Percentiles rank a stretch among this genome's conserved stretches.
phyloP scores from a whole-genome alignment of 2,113 vertebrate species.

The Melanotaenia duboulayi region DNA sequence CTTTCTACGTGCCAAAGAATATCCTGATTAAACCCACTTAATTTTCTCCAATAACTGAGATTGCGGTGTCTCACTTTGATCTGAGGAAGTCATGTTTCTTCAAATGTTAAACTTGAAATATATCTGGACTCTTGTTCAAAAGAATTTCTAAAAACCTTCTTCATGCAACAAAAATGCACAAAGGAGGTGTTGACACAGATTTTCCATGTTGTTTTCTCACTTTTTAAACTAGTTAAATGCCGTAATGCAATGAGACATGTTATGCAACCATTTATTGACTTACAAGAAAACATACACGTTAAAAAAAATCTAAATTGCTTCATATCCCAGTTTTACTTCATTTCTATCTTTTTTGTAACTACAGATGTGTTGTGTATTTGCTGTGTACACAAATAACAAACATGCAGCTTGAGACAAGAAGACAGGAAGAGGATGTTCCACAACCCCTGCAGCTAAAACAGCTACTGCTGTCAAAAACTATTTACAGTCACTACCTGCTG shows the following conservation, averaged over 20 bases:
- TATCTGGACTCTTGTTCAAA: too few relatives aligned
- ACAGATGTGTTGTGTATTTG: background rate
- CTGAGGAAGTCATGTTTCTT: too few relatives aligned
- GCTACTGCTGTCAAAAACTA: conserved; percentile 44
- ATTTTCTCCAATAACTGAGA: too few relatives aligned
- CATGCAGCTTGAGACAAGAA: background rate
- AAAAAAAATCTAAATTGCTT: background rate
- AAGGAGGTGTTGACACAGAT: background rate
- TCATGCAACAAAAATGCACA: background rate
- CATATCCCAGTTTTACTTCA: conserved; percentile 5
- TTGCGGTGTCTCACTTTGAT: too few relatives aligned
- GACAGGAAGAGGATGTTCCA: background rate
- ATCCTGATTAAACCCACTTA: too few relatives aligned
- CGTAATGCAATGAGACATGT: background rate
- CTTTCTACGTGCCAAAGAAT: too few relatives aligned
- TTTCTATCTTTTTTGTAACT: background rate
- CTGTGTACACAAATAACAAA: conserved; percentile 21
- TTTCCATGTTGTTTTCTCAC: background rate
- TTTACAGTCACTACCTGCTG: conserved; percentile 38
- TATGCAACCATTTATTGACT: background rate
- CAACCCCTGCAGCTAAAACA: conserved; percentile 41
- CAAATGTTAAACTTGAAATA: too few relatives aligned
- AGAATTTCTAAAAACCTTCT: background rate
- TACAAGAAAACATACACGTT: background rate
- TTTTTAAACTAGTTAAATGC: background rate